A percentile compares a stretch with the other conserved stretches of the same genome.
Conservation (phyloP, 2,888 invertebrate genomes). For the Caenorhabditis japonica region DNA sequence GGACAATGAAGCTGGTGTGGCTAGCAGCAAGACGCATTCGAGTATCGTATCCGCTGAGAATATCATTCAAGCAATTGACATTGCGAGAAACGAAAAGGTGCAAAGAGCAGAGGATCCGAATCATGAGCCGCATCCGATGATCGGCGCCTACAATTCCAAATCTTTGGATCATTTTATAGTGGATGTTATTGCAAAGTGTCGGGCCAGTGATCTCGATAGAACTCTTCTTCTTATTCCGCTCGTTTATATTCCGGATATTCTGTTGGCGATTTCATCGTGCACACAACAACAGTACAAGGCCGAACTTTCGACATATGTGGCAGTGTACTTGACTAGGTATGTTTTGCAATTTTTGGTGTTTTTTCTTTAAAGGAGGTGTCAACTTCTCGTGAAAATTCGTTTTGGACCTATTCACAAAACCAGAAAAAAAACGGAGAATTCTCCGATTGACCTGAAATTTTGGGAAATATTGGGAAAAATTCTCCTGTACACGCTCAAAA, state of each 20-base stretch:
- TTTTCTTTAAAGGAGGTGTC: too few relatives aligned
- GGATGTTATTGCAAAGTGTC: slow-evolving; percentile 81
- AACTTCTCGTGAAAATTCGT: too few relatives aligned
- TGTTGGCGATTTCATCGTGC: slow-evolving; percentile 84
- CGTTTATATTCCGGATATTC: slow-evolving; percentile 85
- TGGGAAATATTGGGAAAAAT: too few relatives aligned
- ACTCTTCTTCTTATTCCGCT: slow-evolving; percentile 89
- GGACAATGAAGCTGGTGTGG: slow-evolving; percentile 83
- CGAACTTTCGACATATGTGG: slow-evolving; percentile 86
- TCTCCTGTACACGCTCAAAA: too few relatives aligned
- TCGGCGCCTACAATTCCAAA: slow-evolving; percentile 86
- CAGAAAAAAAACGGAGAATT: too few relatives aligned
- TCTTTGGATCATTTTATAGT: slow-evolving; percentile 87
- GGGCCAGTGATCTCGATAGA: slow-evolving; percentile 89
- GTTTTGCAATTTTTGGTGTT: too few relatives aligned
- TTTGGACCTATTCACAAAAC: too few relatives aligned
- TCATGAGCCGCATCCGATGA: slow-evolving; percentile 84
- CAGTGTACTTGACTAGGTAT: slow-evolving; percentile 82
- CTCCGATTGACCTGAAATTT: too few relatives aligned
- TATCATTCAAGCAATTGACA: slow-evolving; percentile 90
- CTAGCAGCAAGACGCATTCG: slow-evolving; percentile 89
- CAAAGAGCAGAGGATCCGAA: slow-evolving; percentile 58
- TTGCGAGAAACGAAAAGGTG: slow-evolving; percentile 79
- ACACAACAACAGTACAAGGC: slow-evolving; percentile 83
- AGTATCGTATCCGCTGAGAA: slow-evolving; percentile 83